Percentiles rank a stretch among this genome's conserved stretches.
Conservation (phyloP, 2,888 invertebrate genomes). For the Phragmatobia fuliginosa region DNA sequence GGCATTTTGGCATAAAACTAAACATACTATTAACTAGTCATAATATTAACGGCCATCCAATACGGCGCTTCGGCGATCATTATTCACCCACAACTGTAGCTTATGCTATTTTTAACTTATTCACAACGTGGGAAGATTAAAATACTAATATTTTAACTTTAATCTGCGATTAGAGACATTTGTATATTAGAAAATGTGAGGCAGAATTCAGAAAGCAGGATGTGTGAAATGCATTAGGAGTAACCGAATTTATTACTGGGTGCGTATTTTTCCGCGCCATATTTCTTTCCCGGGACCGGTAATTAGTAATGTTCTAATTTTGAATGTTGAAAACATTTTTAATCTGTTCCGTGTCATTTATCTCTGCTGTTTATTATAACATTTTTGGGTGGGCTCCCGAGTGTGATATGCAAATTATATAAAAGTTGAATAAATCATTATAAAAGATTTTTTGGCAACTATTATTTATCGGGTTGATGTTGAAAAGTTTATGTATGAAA, state of each 20-base stretch:
- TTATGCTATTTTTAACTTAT: slow-evolving; percentile 33
- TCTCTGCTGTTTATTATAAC: slow-evolving; percentile 9
- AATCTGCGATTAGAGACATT: slow-evolving; percentile 7
- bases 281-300: slow-evolving; percentile 45
- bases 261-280: slow-evolving; percentile 41
- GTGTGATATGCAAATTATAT: slow-evolving; percentile 2
- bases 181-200: slow-evolving; percentile 9
- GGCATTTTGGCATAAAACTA: neutral
- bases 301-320: slow-evolving; percentile 48
- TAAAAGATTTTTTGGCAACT: neutral
- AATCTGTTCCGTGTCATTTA: slow-evolving; percentile 30
- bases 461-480: neutral
- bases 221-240: slow-evolving; percentile 38
- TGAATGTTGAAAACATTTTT: slow-evolving; percentile 42
- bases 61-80: neutral
- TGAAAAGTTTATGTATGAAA: neutral
- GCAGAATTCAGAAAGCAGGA: slow-evolving; percentile 39
- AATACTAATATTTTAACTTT: slow-evolving; percentile 12
- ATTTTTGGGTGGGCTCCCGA: neutral
- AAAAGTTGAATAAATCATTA: neutral
- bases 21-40: neutral
- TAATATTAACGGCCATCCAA: neutral
- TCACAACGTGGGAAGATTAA: slow-evolving; percentile 27
- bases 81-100: slow-evolving; percentile 34
- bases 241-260: slow-evolving; percentile 39